A percentile compares a stretch with the other conserved stretches of the same genome.
Conservation (phyloP, 2,888 invertebrate genomes). For the Aleiodes testaceus region DNA sequence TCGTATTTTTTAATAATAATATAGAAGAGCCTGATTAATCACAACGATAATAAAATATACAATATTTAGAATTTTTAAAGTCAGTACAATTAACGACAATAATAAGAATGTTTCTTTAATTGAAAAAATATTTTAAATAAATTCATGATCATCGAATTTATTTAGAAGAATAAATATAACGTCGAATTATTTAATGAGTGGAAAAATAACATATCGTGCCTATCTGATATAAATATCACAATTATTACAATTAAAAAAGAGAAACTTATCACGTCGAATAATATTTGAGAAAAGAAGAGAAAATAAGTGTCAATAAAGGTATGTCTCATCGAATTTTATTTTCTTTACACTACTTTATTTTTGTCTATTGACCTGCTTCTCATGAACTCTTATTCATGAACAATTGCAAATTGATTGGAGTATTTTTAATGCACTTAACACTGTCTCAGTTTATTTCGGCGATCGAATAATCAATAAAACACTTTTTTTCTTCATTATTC, state of each 20-base stretch:
- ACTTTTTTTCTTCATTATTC: neutral
- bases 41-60: too few species aligned
- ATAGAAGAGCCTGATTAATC: too few species aligned
- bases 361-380: slow-evolving; percentile 3
- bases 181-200: neutral
- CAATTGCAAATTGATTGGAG: too few species aligned
- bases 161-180: neutral
- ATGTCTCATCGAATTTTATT: neutral
- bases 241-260: neutral
- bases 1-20: too few species aligned
- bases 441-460: slow-evolving; percentile 8
- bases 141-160: too few species aligned
- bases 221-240: slow-evolving; percentile 9
- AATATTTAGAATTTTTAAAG: too few species aligned
- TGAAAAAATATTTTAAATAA: too few species aligned
- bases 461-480: slow-evolving; percentile 6
- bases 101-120: too few species aligned
- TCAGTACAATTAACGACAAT: too few species aligned
- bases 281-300: neutral
- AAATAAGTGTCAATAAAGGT: slow-evolving; percentile 23
- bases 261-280: neutral
- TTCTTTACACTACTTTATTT: slow-evolving; percentile 11
- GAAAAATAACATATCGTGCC: slow-evolving; percentile 9
- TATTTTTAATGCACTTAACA: neutral
- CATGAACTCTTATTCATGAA: too few species aligned